Evolutionary conservation across 2,113 vertebrate genomes (phyloP).

Genomic region (Melanotaenia duboulayi): DNA sequence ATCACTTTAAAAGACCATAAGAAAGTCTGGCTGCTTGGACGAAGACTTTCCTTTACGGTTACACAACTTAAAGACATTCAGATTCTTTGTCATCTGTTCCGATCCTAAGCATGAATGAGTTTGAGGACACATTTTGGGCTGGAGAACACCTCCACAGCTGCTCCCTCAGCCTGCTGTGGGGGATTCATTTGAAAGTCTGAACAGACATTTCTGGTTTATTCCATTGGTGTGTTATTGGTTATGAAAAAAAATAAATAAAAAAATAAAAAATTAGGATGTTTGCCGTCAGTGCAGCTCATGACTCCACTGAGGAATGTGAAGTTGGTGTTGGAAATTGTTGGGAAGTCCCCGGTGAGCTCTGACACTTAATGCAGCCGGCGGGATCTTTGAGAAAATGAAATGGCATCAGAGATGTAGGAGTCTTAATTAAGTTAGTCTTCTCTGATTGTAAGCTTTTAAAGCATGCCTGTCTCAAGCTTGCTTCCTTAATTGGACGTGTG

Average conservation of each 20-base stretch:
- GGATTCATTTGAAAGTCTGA: constrained; percentile 62
- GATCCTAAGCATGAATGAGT: constrained; percentile 34
- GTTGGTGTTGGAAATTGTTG: constrained; percentile 44
- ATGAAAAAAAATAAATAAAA: no score
- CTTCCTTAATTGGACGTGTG: constrained; percentile 59
- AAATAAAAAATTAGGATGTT: no score
- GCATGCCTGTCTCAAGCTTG: constrained; percentile 62
- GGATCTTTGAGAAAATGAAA: constrained; percentile 53
- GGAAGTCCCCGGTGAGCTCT: constrained; percentile 47
- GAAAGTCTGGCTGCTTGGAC: no score
- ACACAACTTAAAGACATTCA: background rate
- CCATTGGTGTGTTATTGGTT: constrained; percentile 15
- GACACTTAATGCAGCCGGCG: constrained; percentile 43
- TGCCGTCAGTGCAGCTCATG: background rate
- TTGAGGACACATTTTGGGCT: constrained; percentile 55
- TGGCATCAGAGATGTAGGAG: constrained; percentile 65
- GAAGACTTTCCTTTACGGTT: no score
- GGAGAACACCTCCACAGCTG: constrained; percentile 35
- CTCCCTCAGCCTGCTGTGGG: constrained; percentile 29
- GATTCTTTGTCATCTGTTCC: constrained; percentile 54
- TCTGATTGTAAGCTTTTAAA: constrained; percentile 70
- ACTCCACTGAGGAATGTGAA: constrained; percentile 16
- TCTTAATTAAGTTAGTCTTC: constrained; percentile 72
- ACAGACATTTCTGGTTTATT: constrained; percentile 60
- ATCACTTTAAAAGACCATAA: no score